A percentile compares a stretch with the other conserved stretches of the same genome.
Conservation (phyloP, 2,888 invertebrate species). For the Andrena marginata region DNA sequence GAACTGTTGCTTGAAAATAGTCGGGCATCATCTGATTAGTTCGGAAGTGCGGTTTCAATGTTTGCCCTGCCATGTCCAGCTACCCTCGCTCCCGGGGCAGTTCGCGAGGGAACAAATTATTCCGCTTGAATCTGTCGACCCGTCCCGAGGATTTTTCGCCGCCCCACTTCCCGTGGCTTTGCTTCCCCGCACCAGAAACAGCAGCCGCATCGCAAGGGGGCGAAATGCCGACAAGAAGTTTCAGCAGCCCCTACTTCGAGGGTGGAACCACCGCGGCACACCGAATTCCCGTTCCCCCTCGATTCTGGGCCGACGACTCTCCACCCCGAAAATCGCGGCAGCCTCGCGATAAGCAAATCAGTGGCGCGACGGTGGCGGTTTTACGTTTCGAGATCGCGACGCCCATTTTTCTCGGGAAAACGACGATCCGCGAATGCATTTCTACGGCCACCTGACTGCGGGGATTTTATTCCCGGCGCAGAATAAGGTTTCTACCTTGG, state of each 20-base stretch:
- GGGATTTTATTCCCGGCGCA: not conserved
- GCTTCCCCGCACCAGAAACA: not conserved
- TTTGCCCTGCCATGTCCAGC: constrained; percentile 34
- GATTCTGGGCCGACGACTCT: not conserved
- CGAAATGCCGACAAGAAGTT: constrained; percentile 34
- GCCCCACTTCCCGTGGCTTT: not conserved
- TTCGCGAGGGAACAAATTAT: constrained; percentile 44
- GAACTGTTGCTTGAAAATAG: constrained; percentile 48
- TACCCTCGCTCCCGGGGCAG: constrained; percentile 22
- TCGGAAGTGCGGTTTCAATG: constrained; percentile 62
- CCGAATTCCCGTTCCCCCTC: constrained; percentile 4
- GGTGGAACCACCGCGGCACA: constrained; percentile 28
- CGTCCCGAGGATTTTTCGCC: constrained; percentile 23
- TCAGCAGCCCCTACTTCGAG: not conserved
- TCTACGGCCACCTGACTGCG: not conserved
- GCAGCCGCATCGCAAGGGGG: not conserved
- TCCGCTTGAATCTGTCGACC: constrained; percentile 3
- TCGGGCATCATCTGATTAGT: constrained; percentile 61
- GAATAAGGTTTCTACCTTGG: not conserved
- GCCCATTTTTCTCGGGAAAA: not conserved
- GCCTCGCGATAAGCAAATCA: constrained; percentile 37
- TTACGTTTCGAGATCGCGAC: not conserved
- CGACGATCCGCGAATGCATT: not conserved
- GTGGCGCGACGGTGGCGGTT: not conserved
- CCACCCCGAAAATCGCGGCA: constrained; percentile 17